Evolutionary conservation across 1,140 invertebrate genomes (phyloP).

Genomic region (Thaumatotibia leucotreta): DNA sequence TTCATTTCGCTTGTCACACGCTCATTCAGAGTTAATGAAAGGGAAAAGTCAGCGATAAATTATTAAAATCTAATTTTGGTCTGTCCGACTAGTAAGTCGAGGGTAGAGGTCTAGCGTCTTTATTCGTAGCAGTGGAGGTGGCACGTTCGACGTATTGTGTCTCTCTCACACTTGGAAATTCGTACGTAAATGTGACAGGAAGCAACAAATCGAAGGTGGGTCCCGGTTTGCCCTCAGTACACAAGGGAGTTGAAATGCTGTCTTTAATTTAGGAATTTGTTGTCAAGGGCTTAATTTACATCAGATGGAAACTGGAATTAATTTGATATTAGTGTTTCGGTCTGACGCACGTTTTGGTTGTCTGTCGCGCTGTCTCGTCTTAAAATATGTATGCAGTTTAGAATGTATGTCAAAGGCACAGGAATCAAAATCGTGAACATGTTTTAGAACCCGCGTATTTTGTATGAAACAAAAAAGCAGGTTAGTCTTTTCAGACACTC

Average conservation of each 20-base stretch:
- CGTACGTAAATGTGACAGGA: too few relatives aligned
- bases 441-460: too few relatives aligned
- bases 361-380: not conserved
- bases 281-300: not conserved
- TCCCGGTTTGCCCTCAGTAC: too few relatives aligned
- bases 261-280: not conserved
- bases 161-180: too few relatives aligned
- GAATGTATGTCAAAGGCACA: too few relatives aligned
- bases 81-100: not conserved
- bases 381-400: too few relatives aligned
- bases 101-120: not conserved
- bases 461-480: too few relatives aligned
- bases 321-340: not conserved
- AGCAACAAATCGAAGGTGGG: too few relatives aligned
- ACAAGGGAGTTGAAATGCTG: not conserved
- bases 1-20: not conserved
- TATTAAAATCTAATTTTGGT: constrained; percentile 10
- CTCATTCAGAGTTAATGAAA: constrained; percentile 2
- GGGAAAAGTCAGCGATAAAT: not conserved
- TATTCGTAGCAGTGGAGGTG: not conserved
- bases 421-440: too few relatives aligned
- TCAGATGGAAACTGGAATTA: not conserved
- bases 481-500: too few relatives aligned
- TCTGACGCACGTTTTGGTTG: not conserved
- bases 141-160: too few relatives aligned